Evolutionary conservation across 2,113 vertebrate genomes (phyloP), one percentile per base, ranked within the genome.

Genomic region (Acanthochromis polyacanthus): DNA sequence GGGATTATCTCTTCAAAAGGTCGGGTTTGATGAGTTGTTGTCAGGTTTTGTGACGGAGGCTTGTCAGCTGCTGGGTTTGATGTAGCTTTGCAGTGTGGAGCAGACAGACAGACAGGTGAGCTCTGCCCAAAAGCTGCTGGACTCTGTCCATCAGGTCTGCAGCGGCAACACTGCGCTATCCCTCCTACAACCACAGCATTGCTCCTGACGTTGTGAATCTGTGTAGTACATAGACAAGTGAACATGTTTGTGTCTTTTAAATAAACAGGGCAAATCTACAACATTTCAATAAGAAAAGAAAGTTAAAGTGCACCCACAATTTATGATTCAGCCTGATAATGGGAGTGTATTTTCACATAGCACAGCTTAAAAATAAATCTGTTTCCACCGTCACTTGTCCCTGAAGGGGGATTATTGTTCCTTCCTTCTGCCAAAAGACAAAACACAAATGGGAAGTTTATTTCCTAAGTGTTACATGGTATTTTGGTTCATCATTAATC

Each of bases 1-100:
- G 68, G 80, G 77, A 84, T 84, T 84, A 71, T 70, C 53, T 70
- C 83, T 81, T 84, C 75, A 84, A 69, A 86, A 86, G 66, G 50
- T 43, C 0, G 58, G 0, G 38, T 40, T 14, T 78, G 80, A 78
- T 76, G 71, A 82, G 71, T 59, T 75, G 72, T 61, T 76, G 73
- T 85, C 76, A 82, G 80, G 64, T 59, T 74, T 69, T 56, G 68
- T 70, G 79, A 77, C n/a, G 32, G 65, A 56, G 50, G 72, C 68
- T 58, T 74, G 71, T 82, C 75, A 76, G 75, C 65, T 50, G 59
- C 65, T 38, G 65, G 60, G 15, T 63, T 62, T 83, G 78, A 56
- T 78, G 80, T 40, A 51, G 46, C 65, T 66, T 72, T 67, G 57
- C 38, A 4, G 57, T 0, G 22, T 32, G 3, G 68, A 74, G 59